Percentiles rank a stretch among this genome's conserved stretches.
Conservation (phyloP, 2,113 vertebrate species). For the Scortum barcoo region DNA sequence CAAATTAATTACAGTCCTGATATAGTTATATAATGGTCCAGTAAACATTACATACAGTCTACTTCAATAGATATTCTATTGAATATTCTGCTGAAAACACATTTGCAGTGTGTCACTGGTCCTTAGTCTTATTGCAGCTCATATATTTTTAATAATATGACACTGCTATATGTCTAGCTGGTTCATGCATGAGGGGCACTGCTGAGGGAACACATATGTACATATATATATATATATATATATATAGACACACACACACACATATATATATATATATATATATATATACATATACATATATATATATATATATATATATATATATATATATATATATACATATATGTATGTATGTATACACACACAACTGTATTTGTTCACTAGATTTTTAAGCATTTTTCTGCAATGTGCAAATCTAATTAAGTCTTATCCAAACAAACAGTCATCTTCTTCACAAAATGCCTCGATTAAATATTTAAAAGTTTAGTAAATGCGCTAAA, state of each 20-base stretch:
- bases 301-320: too few relatives aligned
- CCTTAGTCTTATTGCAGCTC: background rate
- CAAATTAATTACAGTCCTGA: background rate
- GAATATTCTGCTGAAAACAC: too few relatives aligned
- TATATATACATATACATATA: too few relatives aligned
- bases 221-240: too few relatives aligned
- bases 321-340: too few relatives aligned
- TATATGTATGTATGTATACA: too few relatives aligned
- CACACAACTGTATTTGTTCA: background rate
- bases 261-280: too few relatives aligned
- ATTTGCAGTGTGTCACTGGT: background rate
- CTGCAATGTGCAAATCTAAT: background rate
- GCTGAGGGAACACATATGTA: background rate
- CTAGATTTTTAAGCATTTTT: too few relatives aligned
- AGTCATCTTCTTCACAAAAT: background rate
- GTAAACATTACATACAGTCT: background rate
- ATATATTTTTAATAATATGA: background rate
- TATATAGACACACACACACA: too few relatives aligned
- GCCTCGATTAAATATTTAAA: background rate
- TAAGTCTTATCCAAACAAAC: background rate
- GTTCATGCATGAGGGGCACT: background rate
- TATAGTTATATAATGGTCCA: too few relatives aligned
- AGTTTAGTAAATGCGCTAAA: background rate
- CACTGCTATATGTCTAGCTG: background rate
- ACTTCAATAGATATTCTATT: background rate